phyloP scores from a whole-genome alignment of 2,888 invertebrate species.

The Cosmorhoe ocellata region DNA sequence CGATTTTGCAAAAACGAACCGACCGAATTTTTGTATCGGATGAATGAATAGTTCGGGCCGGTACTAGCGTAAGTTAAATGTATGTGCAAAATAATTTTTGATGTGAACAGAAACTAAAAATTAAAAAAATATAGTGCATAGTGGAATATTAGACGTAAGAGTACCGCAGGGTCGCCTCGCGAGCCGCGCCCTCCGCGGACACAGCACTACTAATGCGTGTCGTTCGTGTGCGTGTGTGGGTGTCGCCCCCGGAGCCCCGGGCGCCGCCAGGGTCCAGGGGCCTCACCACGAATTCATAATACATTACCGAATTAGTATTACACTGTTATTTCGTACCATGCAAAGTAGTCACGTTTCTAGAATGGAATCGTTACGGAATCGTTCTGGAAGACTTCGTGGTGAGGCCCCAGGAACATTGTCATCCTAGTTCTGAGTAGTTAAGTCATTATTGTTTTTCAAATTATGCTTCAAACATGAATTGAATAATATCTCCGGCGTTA shows the following conservation, averaged over 20 bases:
- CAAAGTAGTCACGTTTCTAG: too few relatives aligned
- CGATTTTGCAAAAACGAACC: slow-evolving; percentile 14
- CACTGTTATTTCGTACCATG: too few relatives aligned
- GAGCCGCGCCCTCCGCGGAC: slow-evolving; percentile 9
- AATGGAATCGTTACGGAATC: too few relatives aligned
- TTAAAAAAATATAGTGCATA: slow-evolving; percentile 36
- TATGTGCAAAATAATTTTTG: slow-evolving; percentile 57
- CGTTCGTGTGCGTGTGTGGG: slow-evolving; percentile 35
- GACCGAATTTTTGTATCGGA: slow-evolving; percentile 20
- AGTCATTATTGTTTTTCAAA: slow-evolving; percentile 2
- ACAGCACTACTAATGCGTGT: too few relatives aligned
- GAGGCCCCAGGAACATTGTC: slow-evolving; percentile 17
- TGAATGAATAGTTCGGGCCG: slow-evolving; percentile 37
- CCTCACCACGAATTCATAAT: too few relatives aligned
- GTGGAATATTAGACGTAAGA: slow-evolving; percentile 37
- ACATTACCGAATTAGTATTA: too few relatives aligned
- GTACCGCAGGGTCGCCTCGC: slow-evolving; percentile 30
- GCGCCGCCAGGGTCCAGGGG: too few relatives aligned
- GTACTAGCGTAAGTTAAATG: slow-evolving; percentile 56
- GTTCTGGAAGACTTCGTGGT: too few relatives aligned
- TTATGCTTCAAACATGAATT: slow-evolving; percentile 3
- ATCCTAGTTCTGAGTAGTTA: slow-evolving; percentile 16
- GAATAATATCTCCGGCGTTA: slow-evolving; percentile 10
- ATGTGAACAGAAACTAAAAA: slow-evolving; percentile 58
- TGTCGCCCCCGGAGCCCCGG: too few relatives aligned